phyloP scores from a whole-genome alignment of 2,797 vertebrate genomes.

The Rhodeus uyekii region DNA sequence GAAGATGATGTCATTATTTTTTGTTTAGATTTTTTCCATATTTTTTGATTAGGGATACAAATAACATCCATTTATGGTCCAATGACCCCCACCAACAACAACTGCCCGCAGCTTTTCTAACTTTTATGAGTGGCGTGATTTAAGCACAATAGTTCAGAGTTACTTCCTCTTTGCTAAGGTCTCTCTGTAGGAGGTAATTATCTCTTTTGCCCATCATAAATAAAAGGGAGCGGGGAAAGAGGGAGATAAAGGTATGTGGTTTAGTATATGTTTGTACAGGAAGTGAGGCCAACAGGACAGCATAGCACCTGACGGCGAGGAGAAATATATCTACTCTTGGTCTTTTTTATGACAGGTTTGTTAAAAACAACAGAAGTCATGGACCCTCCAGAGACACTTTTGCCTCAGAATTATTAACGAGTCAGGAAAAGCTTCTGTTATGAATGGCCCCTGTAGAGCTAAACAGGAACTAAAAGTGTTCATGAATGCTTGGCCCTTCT shows the following conservation, averaged over 20 bases:
- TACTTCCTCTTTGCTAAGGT: slow-evolving; percentile 63
- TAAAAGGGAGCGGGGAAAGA: slow-evolving; percentile 37
- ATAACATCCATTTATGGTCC: background rate
- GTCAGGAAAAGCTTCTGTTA: slow-evolving; percentile 21
- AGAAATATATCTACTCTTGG: slow-evolving; percentile 61
- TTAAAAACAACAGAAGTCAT: slow-evolving; percentile 60
- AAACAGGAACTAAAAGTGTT: background rate
- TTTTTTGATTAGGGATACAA: background rate
- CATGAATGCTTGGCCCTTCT: background rate
- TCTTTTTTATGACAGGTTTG: slow-evolving; percentile 61
- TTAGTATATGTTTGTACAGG: slow-evolving; percentile 59
- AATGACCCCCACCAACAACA: background rate
- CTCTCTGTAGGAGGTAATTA: slow-evolving; percentile 70
- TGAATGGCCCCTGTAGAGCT: slow-evolving; percentile 27
- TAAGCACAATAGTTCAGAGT: slow-evolving; percentile 62
- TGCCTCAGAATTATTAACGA: slow-evolving; percentile 43
- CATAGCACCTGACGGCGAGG: slow-evolving; percentile 67
- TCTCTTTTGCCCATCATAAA: slow-evolving; percentile 66
- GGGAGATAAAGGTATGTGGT: slow-evolving; percentile 4
- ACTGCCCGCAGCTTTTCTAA: slow-evolving; percentile 48
- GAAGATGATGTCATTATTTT: background rate
- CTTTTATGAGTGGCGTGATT: slow-evolving; percentile 73
- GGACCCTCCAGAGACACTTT: slow-evolving; percentile 52
- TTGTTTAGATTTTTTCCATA: background rate
- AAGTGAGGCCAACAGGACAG: slow-evolving; percentile 64